Conservation (phyloP, 2,113 vertebrate species). For the Corythornis cristatus region DNA sequence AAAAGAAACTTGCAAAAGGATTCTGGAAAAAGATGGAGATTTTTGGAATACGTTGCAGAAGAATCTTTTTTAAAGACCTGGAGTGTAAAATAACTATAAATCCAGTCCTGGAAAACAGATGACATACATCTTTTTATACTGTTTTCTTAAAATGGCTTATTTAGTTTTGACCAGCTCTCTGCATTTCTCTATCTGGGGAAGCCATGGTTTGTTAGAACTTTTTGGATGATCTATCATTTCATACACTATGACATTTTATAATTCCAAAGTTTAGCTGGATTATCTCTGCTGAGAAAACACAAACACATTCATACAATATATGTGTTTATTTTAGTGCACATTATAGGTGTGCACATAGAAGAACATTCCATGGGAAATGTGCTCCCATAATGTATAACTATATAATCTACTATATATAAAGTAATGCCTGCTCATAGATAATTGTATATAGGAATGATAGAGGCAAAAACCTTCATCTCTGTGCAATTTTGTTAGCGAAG, state of each 20-base stretch:
- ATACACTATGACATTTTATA: background rate
- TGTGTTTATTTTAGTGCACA: constrained; percentile 37
- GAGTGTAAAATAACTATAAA: background rate
- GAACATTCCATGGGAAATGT: constrained; percentile 3
- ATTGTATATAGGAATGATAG: background rate
- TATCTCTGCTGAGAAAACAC: background rate
- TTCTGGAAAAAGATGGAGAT: background rate
- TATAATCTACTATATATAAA: background rate
- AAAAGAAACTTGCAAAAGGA: background rate
- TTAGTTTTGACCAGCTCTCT: constrained; percentile 9
- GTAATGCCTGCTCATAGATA: constrained; percentile 34
- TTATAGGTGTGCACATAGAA: background rate
- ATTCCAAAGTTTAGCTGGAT: background rate
- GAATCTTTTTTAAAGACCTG: background rate
- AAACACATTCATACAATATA: background rate
- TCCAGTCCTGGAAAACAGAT: background rate
- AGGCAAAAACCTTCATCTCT: constrained; percentile 43
- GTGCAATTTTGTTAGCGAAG: constrained; percentile 47
- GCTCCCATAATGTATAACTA: background rate
- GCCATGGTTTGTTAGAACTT: background rate
- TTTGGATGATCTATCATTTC: background rate
- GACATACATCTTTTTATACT: background rate
- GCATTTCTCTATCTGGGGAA: background rate
- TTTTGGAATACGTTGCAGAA: background rate
- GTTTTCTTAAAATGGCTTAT: constrained; percentile 13